Evolutionary conservation across 2,113 vertebrate species (phyloP).

Genomic region (Gobius niger): DNA sequence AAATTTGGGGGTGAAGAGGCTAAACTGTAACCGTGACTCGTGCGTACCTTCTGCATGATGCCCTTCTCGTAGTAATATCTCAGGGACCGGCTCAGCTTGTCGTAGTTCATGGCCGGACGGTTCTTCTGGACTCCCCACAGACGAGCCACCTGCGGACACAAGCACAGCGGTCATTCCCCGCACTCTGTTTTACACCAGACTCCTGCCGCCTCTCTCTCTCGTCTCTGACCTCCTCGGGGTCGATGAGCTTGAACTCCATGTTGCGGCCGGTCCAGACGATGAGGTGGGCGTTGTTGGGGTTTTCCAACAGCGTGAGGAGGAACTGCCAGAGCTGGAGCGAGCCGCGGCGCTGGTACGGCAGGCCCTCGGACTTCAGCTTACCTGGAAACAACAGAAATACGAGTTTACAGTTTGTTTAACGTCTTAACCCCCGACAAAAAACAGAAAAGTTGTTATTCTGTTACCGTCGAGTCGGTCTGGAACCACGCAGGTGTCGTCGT

Average conservation of each 20-base stretch:
- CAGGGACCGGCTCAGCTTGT: slow-evolving; percentile 96
- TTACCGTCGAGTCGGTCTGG: slow-evolving; percentile 92
- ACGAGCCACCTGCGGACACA: slow-evolving; percentile 83
- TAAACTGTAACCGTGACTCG: no score
- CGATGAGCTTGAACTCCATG: slow-evolving; percentile 98
- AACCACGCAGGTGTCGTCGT: slow-evolving; percentile 93
- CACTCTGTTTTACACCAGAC: no score
- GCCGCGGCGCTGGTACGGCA: slow-evolving; percentile 92
- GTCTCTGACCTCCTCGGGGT: slow-evolving; percentile 88
- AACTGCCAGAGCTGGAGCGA: slow-evolving; percentile 99
- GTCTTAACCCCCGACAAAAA: no score
- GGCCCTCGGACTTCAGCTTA: slow-evolving; percentile 93
- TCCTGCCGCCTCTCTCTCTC: background rate
- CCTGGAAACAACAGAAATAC: slow-evolving; percentile 75
- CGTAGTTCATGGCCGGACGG: slow-evolving; percentile 96
- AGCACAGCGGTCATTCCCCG: background rate
- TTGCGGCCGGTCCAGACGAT: slow-evolving; percentile 98
- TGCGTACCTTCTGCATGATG: slow-evolving; percentile 95
- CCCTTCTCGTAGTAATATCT: slow-evolving; percentile 98
- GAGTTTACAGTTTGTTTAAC: no score
- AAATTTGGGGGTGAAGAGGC: no score
- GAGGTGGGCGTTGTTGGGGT: slow-evolving; percentile 93
- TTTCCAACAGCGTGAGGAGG: slow-evolving; percentile 91
- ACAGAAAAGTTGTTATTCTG: no score
- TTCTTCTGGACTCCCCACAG: slow-evolving; percentile 99